Evolutionary conservation across 1,140 invertebrate species (phyloP).

Genomic region (Limonius californicus): DNA sequence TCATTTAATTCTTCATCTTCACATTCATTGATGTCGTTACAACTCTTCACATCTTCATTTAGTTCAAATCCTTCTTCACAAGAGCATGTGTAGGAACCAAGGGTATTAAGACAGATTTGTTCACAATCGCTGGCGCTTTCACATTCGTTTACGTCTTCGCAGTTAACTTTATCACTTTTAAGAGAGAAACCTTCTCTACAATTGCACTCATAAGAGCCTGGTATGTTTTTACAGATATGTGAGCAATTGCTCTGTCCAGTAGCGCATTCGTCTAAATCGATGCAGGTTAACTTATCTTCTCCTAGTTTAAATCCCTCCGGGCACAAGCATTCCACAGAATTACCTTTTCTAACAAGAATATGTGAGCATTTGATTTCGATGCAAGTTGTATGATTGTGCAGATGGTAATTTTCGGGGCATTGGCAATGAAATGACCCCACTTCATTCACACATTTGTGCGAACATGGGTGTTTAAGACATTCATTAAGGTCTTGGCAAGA

Average conservation of each 20-base stretch:
- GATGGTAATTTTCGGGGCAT: constrained; percentile 45
- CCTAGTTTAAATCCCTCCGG: constrained; percentile 49
- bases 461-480: constrained; percentile 66
- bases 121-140: constrained; percentile 40
- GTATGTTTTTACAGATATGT: constrained; percentile 22
- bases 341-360: constrained; percentile 52
- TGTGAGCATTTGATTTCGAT: background rate
- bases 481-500: constrained; percentile 73
- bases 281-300: constrained; percentile 50
- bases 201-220: constrained; percentile 75
- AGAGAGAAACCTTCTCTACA: constrained; percentile 80
- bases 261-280: constrained; percentile 36
- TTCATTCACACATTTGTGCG: constrained; percentile 62
- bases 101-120: constrained; percentile 50
- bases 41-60: constrained; percentile 54
- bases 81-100: constrained; percentile 59
- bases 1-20: constrained; percentile 42
- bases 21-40: constrained; percentile 79
- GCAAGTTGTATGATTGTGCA: constrained; percentile 48
- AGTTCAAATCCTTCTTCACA: constrained; percentile 49
- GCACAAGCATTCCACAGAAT: constrained; percentile 39
- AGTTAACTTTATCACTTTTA: too few relatives aligned
- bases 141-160: constrained; percentile 36
- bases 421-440: constrained; percentile 32
- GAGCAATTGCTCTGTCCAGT: constrained; percentile 27